These are phyloP conservation scores for Cynocephalus volans DNA, from an alignment of 2,113 vertebrate genomes.

Conservation along the genomic window DNA sequence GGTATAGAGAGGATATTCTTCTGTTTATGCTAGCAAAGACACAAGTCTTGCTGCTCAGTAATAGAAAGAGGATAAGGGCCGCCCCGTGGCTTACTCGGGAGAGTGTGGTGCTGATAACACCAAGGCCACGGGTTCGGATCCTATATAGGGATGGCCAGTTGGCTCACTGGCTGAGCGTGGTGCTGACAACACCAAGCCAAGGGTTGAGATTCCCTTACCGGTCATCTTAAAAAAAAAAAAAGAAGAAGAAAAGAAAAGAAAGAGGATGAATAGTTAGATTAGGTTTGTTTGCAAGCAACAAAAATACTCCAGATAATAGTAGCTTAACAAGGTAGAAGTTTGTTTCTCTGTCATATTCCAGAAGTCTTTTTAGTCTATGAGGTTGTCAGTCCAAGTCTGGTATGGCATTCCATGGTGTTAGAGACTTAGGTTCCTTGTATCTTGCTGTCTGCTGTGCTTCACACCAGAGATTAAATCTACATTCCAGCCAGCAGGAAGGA, in stretches of 20 bases:
- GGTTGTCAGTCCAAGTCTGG: background rate
- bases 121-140: too few species aligned
- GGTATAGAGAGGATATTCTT: background rate
- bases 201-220: too few species aligned
- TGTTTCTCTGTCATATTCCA: constrained; percentile 6
- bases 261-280: background rate
- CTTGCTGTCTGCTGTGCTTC: background rate
- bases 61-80: background rate
- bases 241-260: background rate
- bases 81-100: background rate
- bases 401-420: background rate
- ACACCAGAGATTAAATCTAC: constrained; percentile 20
- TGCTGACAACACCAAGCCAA: too few species aligned
- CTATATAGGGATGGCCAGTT: too few species aligned
- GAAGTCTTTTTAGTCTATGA: background rate
- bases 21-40: constrained; percentile 20
- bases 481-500: background rate
- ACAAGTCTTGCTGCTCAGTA: background rate
- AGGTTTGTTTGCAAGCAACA: background rate
- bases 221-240: too few species aligned
- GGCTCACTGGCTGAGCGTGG: too few species aligned
- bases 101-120: too few species aligned
- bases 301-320: background rate
- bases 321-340: background rate
- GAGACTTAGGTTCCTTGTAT: background rate